phyloP scores from a whole-genome alignment of 2,797 vertebrate species.

The Lates japonicus region DNA sequence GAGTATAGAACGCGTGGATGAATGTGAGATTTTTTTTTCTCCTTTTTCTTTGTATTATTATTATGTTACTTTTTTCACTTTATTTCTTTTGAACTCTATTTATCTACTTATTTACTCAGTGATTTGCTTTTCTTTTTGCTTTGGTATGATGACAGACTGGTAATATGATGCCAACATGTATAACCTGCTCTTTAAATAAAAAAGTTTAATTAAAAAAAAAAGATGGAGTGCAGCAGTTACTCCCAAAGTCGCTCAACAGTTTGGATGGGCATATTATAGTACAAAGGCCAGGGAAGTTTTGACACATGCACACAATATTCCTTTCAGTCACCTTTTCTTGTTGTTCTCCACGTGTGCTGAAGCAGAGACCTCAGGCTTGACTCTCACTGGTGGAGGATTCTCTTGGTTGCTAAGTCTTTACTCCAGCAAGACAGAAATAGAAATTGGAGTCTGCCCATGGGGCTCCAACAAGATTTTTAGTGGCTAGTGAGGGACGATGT shows the following conservation, averaged over 20 bases:
- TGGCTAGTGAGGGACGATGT: neutral
- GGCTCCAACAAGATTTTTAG: neutral
- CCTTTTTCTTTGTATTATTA: no score
- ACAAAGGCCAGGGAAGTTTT: neutral
- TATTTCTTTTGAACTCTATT: no score
- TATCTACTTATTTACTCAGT: no score
- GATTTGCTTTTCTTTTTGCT: no score
- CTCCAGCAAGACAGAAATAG: constrained; percentile 42
- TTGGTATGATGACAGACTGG: no score
- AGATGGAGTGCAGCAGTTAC: neutral
- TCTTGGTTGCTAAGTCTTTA: constrained; percentile 68
- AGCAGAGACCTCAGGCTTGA: constrained; percentile 28
- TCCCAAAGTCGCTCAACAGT: neutral
- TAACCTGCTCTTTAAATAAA: no score
- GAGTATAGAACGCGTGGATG: no score
- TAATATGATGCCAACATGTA: no score
- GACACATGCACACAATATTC: neutral
- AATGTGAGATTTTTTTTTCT: no score
- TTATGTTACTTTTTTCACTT: no score
- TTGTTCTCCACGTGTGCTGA: constrained; percentile 34
- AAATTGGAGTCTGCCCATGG: constrained; percentile 25
- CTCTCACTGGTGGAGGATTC: constrained; percentile 16
- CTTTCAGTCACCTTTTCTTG: constrained; percentile 69
- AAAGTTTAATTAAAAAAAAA: no score
- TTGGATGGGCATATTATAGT: neutral